Evolutionary conservation across 2,797 vertebrate genomes (phyloP).

Genomic region (Scleropages formosus): DNA sequence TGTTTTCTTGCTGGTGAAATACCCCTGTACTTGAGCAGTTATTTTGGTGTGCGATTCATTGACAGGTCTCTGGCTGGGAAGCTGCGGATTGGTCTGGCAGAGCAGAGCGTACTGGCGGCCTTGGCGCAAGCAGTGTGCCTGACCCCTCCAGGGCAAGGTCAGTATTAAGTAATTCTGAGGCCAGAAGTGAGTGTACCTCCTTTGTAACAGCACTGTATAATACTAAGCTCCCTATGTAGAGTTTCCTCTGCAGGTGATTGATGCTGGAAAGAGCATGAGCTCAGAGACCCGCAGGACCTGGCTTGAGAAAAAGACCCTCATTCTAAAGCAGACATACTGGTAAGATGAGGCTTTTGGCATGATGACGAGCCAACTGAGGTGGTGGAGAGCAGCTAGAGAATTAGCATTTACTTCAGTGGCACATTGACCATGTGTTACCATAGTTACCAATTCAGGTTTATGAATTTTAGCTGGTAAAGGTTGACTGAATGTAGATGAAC

Average conservation of each 20-base stretch:
- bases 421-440: neutral
- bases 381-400: neutral
- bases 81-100: constrained; percentile 85
- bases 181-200: constrained; percentile 45
- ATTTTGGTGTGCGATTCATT: constrained; percentile 27
- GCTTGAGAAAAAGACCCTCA: constrained; percentile 78
- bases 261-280: constrained; percentile 80
- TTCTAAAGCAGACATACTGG: constrained; percentile 88
- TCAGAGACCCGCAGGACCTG: constrained; percentile 74
- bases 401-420: neutral
- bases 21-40: constrained; percentile 22
- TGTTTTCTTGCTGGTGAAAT: too few species aligned
- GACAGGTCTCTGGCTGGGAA: constrained; percentile 84
- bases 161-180: neutral
- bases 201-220: constrained; percentile 15
- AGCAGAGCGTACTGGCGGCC: constrained; percentile 81
- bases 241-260: constrained; percentile 72
- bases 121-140: constrained; percentile 82
- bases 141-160: constrained; percentile 81
- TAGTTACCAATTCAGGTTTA: neutral
- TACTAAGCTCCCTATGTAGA: constrained; percentile 49
- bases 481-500: neutral
- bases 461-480: too few species aligned
- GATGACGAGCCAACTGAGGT: too few species aligned
- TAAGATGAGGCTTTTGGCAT: too few species aligned